Evolutionary conservation across 1,140 invertebrate species (phyloP), one percentile per base, ranked within the genome.

Genomic region (Holcopasites calliopsidis): DNA sequence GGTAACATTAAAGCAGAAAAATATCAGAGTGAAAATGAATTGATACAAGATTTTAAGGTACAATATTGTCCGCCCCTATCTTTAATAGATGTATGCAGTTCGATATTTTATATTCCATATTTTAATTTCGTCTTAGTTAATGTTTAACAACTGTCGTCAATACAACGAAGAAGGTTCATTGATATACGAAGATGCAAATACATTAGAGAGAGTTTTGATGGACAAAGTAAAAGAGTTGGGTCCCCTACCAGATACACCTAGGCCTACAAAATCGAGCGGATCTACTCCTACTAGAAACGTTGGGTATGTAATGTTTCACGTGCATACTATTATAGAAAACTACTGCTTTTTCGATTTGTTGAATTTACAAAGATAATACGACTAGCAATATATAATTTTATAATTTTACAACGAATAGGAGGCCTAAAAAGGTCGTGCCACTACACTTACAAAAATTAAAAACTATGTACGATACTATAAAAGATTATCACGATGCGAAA

Each of bases 81-180:
- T 44, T 18, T 16, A 64, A 8, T 68, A 1, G 8, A n/a, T 5
- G 21, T 21, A 26, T 21, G 35, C 40, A 21, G 18, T 40, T 50
- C 68, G 4, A n/a, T 40, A 35, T 64, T n/a, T 55, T 13, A 10
- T 57, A 55, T 61, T 66, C 18, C 33, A 21, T 44, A 50, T 1
- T 28, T 6, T 65, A 13, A 21, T 11, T 76, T 80, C 61, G 94
- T 87, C 95, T 82, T 92, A 95, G 75, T 92, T 98, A 18, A 99
- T 99, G 98, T 99, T 99, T 90, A 95, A 95, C 61, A 99, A 99
- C 91, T 99, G 98, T 86, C 95, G 97, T 0, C 95, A 97, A 84
- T 99, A 98, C 89, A 99, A 99, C 89, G 98, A 99, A 91, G 98
- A 99, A 91, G 95, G 96, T 33, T 99, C 98, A 0, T 94, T 96